A percentile compares a stretch with the other conserved stretches of the same genome.
phyloP scores from a whole-genome alignment of 2,888 invertebrate species.

The Stenotaenia linearis region DNA sequence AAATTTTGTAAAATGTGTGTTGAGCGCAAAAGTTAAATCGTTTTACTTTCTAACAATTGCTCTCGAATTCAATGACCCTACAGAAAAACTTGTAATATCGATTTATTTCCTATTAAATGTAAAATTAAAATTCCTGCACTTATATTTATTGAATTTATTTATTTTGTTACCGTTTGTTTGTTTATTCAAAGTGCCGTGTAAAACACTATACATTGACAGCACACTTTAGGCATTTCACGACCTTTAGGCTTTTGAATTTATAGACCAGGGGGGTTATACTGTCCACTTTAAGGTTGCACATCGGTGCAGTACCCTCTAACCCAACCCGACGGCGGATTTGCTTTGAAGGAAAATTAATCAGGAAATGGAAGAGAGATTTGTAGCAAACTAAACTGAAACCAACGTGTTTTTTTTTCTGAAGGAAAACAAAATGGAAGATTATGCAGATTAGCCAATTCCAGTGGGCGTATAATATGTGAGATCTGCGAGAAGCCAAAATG shows the following conservation, averaged over 20 bases:
- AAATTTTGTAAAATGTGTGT: no score
- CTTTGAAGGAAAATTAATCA: neutral
- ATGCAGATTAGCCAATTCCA: neutral
- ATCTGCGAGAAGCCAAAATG: neutral
- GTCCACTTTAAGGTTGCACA: neutral
- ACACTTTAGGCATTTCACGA: neutral
- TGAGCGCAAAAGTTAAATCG: no score
- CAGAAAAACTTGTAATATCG: no score
- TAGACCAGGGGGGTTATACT: neutral
- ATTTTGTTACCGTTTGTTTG: no score
- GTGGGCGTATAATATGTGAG: neutral
- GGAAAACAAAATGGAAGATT: slow-evolving; percentile 17
- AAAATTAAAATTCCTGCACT: no score
- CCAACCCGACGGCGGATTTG: neutral
- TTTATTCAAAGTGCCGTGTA: no score
- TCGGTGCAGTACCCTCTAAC: neutral
- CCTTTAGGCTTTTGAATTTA: neutral
- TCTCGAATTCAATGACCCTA: no score
- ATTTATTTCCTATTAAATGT: no score
- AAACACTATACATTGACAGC: no score
- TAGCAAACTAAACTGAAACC: neutral
- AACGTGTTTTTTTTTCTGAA: neutral
- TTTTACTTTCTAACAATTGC: no score
- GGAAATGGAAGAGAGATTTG: slow-evolving; percentile 5
- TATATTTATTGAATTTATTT: no score